Evolutionary conservation across 2,113 vertebrate genomes (phyloP).

Genomic region (Tautogolabrus adspersus): DNA sequence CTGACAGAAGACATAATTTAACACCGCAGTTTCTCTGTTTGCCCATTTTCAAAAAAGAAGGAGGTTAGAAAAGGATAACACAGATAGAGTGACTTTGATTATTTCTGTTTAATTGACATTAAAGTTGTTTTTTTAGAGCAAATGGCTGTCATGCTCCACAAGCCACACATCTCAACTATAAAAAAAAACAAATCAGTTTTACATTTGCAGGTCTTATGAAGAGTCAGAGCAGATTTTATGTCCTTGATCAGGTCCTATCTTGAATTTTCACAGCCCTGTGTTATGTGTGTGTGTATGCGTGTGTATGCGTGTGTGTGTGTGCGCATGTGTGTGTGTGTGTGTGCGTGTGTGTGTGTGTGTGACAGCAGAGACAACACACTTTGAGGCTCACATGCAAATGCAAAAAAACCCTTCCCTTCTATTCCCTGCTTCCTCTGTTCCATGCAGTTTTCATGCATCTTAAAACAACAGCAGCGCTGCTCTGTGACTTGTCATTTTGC

Average conservation of each 20-base stretch:
- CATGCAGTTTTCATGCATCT: slow-evolving; percentile 78
- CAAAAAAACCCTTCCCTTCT: slow-evolving; percentile 22
- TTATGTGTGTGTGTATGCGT: background rate
- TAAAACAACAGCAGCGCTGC: slow-evolving; percentile 76
- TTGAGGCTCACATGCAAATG: slow-evolving; percentile 75
- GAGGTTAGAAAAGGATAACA: background rate
- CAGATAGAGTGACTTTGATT: slow-evolving; percentile 42
- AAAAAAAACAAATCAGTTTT: slow-evolving; percentile 64
- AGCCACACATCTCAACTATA: slow-evolving; percentile 32
- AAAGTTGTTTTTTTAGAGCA: slow-evolving; percentile 37
- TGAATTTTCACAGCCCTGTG: slow-evolving; percentile 33
- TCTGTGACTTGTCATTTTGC: slow-evolving; percentile 66
- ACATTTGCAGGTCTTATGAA: slow-evolving; percentile 19
- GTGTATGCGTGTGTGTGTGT: no score
- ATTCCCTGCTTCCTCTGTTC: slow-evolving; percentile 61
- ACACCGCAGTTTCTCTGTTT: slow-evolving; percentile 28
- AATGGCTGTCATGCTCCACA: slow-evolving; percentile 42
- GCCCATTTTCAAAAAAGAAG: slow-evolving; percentile 2
- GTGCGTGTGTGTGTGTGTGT: slow-evolving; percentile 41
- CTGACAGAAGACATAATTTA: slow-evolving; percentile 40
- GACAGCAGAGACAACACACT: slow-evolving; percentile 63
- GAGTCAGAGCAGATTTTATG: slow-evolving; percentile 65
- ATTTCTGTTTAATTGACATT: slow-evolving; percentile 49
- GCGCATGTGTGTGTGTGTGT: no score
- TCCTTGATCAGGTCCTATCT: slow-evolving; percentile 69